Conservation (phyloP, 2,797 vertebrate species). For the Pristis pectinata region DNA sequence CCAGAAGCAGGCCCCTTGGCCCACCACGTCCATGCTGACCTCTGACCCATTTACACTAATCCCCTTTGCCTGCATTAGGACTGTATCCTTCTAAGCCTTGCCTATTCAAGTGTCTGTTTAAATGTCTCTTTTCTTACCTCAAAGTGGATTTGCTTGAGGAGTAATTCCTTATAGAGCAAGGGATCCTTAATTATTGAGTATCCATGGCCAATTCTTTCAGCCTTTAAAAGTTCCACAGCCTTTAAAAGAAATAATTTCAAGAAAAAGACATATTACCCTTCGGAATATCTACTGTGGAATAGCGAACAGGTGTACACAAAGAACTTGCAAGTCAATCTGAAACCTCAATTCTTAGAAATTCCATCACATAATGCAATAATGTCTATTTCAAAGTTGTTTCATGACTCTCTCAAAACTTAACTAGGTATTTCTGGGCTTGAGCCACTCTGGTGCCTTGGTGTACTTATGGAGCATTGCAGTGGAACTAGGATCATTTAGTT, state of each 20-base stretch:
- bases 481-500: too few species aligned
- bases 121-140: background rate
- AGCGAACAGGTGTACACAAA: background rate
- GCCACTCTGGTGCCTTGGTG: too few species aligned
- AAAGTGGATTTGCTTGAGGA: background rate
- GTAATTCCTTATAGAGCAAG: background rate
- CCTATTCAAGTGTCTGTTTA: too few species aligned
- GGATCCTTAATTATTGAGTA: background rate
- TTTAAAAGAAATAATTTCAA: conserved; percentile 11
- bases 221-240: conserved; percentile 20
- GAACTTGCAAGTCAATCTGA: background rate
- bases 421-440: too few species aligned
- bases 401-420: too few species aligned
- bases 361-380: background rate
- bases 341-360: background rate
- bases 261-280: background rate
- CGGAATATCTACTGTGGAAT: background rate
- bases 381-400: too few species aligned
- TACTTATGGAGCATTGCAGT: too few species aligned
- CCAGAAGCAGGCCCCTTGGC: too few species aligned
- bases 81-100: too few species aligned
- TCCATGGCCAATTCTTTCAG: conserved; percentile 24
- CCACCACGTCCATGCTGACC: too few species aligned
- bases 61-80: too few species aligned
- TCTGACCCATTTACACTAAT: too few species aligned